Evolutionary conservation across 2,113 vertebrate species (phyloP).

Genomic region (Panthera leo): DNA sequence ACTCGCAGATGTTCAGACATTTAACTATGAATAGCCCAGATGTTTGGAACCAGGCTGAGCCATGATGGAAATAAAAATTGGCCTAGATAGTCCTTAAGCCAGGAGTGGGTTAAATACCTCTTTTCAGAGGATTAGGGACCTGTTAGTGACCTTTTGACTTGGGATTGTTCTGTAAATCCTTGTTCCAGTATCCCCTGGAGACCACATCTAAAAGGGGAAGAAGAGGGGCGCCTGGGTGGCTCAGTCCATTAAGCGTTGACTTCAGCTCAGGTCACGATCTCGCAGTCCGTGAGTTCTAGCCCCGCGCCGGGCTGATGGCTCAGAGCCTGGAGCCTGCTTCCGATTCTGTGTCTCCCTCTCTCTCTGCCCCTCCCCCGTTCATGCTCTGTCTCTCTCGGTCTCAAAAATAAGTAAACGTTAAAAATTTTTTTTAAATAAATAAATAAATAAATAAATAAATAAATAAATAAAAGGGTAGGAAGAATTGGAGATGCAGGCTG

Average conservation of each 20-base stretch:
- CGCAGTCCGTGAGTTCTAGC: too few species aligned
- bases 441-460: too few species aligned
- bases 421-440: too few species aligned
- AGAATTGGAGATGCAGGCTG: neutral
- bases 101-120: neutral
- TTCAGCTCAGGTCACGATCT: too few species aligned
- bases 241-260: too few species aligned
- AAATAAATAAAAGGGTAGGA: neutral
- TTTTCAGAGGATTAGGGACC: neutral
- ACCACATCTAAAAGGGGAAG: neutral
- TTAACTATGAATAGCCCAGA: neutral
- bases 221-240: neutral
- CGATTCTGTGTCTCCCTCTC: too few species aligned
- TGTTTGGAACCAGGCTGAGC: neutral
- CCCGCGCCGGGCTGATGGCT: too few species aligned
- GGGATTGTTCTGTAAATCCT: neutral
- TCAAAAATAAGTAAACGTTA: too few species aligned
- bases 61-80: neutral
- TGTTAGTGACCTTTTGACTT: neutral
- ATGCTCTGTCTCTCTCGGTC: too few species aligned
- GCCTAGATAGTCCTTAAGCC: neutral
- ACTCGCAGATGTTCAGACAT: neutral
- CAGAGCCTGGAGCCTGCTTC: too few species aligned
- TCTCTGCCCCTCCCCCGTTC: too few species aligned
- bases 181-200: neutral